Conservation (phyloP, 2,113 vertebrate species). For the Prolemur simus region DNA sequence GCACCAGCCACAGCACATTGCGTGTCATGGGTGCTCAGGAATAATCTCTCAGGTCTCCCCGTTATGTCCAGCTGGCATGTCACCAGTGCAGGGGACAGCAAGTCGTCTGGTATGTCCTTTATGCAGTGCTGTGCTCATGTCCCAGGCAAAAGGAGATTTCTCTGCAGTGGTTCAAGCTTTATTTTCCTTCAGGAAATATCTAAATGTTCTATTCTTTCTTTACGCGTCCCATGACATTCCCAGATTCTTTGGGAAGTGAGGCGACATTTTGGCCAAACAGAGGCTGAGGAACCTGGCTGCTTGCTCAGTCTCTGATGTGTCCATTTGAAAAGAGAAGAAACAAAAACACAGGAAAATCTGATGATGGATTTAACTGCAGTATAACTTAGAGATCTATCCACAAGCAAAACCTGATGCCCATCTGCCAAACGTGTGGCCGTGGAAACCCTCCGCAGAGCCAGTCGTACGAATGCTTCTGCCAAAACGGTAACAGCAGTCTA, state of each 20-base stretch:
- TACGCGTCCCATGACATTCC: background rate
- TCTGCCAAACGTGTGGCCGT: background rate
- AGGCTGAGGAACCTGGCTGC: background rate
- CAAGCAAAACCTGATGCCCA: background rate
- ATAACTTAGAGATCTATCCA: background rate
- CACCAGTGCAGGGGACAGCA: rapidly evolving
- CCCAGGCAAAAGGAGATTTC: background rate
- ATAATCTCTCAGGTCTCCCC: rapidly evolving
- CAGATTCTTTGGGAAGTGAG: background rate
- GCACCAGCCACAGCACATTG: rapidly evolving
- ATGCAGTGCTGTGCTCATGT: background rate
- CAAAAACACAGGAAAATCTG: slow-evolving; percentile 2
- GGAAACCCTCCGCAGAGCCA: background rate
- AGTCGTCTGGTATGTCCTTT: rapidly evolving
- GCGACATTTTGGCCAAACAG: background rate
- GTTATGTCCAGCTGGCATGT: rapidly evolving
- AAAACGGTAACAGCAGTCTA: background rate
- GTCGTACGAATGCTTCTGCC: background rate
- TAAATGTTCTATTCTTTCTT: background rate
- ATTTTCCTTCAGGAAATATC: background rate
- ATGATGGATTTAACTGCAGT: background rate
- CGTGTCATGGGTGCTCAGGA: rapidly evolving
- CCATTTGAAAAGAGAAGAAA: background rate
- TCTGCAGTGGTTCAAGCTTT: background rate
- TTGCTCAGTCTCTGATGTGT: background rate